Percentiles rank a stretch among this genome's conserved stretches.
These are phyloP conservation scores for Harlomillsia oculata DNA, from an alignment of 1,140 invertebrate genomes.

Conservation along the genomic window DNA sequence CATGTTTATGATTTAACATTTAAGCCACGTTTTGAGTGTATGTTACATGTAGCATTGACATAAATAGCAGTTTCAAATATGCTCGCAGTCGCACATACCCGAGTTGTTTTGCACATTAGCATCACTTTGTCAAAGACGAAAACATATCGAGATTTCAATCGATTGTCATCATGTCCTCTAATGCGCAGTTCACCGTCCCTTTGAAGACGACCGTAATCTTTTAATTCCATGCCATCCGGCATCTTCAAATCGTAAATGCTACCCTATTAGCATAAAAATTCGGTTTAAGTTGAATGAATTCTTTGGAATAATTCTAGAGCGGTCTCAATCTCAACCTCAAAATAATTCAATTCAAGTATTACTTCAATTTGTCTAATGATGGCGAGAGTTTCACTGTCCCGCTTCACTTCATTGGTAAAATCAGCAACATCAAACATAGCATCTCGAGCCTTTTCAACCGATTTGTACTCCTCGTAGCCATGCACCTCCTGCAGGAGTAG, in stretches of 20 bases:
- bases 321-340: no score
- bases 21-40: no score
- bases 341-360: no score
- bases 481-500: conserved; percentile 18
- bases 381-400: conserved; percentile 84
- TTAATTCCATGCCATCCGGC: conserved; percentile 63
- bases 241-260: conserved; percentile 72
- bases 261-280: no score
- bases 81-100: conserved; percentile 56
- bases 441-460: conserved; percentile 78
- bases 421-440: conserved; percentile 94
- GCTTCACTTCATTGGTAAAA: conserved; percentile 97
- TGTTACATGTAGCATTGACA: no score
- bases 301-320: no score
- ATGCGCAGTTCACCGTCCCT: conserved; percentile 90
- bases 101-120: conserved; percentile 81
- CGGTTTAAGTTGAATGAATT: no score
- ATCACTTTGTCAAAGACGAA: conserved; percentile 96
- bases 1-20: no score
- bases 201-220: conserved; percentile 79
- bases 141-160: conserved; percentile 56
- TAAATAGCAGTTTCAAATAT: conserved; percentile 3
- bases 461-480: conserved; percentile 63
- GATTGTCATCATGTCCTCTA: conserved; percentile 78
- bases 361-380: conserved; percentile 83